These are phyloP conservation scores for Stenolophus ochropezus DNA, from an alignment of 2,888 invertebrate species.

Conservation along the genomic window DNA sequence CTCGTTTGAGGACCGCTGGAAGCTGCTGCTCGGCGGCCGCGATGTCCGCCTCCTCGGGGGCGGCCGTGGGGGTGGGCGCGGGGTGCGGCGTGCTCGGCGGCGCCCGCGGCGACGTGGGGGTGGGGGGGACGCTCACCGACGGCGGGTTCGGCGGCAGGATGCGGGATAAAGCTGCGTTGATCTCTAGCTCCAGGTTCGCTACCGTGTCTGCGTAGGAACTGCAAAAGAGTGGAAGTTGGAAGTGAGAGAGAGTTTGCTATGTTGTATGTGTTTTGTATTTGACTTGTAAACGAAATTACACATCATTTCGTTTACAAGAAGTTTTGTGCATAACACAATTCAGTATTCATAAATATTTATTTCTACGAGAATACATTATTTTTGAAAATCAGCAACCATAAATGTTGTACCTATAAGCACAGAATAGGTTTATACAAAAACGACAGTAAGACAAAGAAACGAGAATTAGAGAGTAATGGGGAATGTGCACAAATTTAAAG, in stretches of 20 bases:
- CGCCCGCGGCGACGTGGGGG: background rate
- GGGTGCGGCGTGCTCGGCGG: constrained; percentile 29
- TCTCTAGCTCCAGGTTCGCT: constrained; percentile 48
- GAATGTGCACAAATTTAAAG: too few relatives aligned
- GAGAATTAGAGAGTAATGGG: too few relatives aligned
- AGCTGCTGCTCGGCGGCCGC: constrained; percentile 67
- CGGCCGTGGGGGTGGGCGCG: constrained; percentile 18
- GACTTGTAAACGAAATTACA: background rate
- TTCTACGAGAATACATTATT: too few relatives aligned
- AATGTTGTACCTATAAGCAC: too few relatives aligned
- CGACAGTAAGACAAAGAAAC: too few relatives aligned
- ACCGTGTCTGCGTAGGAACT: constrained; percentile 47
- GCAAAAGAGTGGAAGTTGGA: background rate
- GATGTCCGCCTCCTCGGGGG: constrained; percentile 57
- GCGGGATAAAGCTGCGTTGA: constrained; percentile 44
- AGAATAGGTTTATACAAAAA: too few relatives aligned
- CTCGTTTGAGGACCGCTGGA: constrained; percentile 76
- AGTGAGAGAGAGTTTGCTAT: background rate
- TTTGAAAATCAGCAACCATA: too few relatives aligned
- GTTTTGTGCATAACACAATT: too few relatives aligned
- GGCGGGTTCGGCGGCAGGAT: background rate
- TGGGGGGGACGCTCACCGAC: background rate
- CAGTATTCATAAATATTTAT: too few relatives aligned
- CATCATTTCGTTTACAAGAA: too few relatives aligned
- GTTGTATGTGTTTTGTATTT: background rate